These are phyloP conservation scores for Pangasius sanitwongsei DNA, from an alignment of 2,797 vertebrate species.

Conservation along the genomic window DNA sequence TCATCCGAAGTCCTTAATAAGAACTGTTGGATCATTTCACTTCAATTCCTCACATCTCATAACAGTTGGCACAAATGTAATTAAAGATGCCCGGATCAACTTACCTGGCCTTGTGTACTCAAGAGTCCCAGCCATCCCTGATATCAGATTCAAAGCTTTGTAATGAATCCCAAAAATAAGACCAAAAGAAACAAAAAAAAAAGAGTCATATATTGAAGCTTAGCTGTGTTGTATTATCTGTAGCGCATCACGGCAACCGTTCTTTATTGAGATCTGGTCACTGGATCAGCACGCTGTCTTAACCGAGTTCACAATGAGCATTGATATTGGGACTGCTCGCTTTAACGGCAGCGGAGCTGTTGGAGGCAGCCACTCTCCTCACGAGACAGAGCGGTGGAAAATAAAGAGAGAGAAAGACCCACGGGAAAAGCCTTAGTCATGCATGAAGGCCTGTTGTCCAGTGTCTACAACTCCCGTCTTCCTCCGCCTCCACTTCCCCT, in stretches of 20 bases:
- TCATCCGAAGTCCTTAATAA: neutral
- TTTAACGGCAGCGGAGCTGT: constrained; percentile 37
- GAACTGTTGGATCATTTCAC: neutral
- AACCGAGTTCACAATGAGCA: constrained; percentile 33
- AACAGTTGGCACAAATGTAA: constrained; percentile 6
- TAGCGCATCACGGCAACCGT: neutral
- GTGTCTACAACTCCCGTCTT: constrained; percentile 59
- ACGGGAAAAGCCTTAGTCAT: constrained; percentile 75
- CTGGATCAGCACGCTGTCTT: neutral
- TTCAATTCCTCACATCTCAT: neutral
- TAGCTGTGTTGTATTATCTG: neutral
- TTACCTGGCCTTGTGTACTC: constrained; percentile 11
- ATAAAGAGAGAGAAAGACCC: constrained; percentile 44
- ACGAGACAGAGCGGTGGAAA: constrained; percentile 38
- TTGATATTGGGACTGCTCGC: constrained; percentile 33
- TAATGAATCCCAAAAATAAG: neutral
- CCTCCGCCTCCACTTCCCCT: constrained; percentile 69
- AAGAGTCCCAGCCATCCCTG: neutral
- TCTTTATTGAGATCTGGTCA: neutral
- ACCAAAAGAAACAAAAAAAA: neutral
- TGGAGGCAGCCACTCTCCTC: constrained; percentile 39
- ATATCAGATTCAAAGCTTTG: constrained; percentile 7
- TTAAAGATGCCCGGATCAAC: neutral
- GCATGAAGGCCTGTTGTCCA: constrained; percentile 69
- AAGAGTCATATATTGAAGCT: neutral